phyloP scores from a whole-genome alignment of 1,140 invertebrate genomes.

The Saxidomus purpurata region DNA sequence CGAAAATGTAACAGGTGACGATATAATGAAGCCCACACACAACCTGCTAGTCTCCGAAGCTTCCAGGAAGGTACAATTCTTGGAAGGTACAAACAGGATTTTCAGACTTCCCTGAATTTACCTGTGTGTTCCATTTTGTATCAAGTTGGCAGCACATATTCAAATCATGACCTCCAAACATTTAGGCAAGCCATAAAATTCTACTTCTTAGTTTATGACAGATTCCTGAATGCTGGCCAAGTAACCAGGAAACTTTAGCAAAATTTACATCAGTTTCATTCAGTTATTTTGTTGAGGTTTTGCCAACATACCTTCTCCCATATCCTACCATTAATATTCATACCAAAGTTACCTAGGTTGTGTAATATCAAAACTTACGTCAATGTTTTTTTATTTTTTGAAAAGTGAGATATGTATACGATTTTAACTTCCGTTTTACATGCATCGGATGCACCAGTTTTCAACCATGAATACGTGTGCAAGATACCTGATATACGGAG shows the following conservation, averaged over 20 bases:
- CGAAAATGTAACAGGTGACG: no score
- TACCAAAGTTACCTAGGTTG: not conserved
- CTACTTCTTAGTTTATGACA: slow-evolving; percentile 1
- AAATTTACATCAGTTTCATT: slow-evolving; percentile 30
- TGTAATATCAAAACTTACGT: not conserved
- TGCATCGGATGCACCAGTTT: not conserved
- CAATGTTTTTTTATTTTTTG: not conserved
- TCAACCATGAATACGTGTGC: not conserved
- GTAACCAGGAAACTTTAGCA: not conserved
- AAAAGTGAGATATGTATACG: not conserved
- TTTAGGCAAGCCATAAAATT: not conserved
- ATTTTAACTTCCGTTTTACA: not conserved
- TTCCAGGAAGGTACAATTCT: not conserved
- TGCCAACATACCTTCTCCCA: not conserved
- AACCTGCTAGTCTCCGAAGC: not conserved
- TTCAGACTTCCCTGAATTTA: not conserved
- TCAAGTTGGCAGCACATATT: not conserved
- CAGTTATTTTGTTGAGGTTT: not conserved
- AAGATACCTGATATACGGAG: not conserved
- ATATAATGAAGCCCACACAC: not conserved
- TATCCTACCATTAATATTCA: not conserved
- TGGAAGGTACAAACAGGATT: not conserved
- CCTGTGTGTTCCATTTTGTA: not conserved
- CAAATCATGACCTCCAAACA: not conserved
- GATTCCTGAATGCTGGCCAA: slow-evolving; percentile 6